phyloP scores from a whole-genome alignment of 2,888 invertebrate genomes.

The Drosophila incognita region DNA sequence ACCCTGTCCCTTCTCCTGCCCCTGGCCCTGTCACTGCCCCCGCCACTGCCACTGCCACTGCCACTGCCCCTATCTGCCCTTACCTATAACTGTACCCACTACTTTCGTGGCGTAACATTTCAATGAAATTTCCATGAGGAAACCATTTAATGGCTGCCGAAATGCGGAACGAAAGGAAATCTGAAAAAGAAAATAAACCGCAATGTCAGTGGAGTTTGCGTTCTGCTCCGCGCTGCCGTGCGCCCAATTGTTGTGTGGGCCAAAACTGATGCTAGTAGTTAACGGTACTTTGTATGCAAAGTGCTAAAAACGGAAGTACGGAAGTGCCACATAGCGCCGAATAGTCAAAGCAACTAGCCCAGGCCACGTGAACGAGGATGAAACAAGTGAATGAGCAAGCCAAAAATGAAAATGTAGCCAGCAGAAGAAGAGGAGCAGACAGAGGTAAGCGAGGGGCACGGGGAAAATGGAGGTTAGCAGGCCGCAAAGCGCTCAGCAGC shows the following conservation, averaged over 20 bases:
- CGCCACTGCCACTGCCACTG: background rate
- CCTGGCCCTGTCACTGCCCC: background rate
- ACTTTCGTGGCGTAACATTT: constrained; percentile 58
- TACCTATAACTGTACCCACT: constrained; percentile 1
- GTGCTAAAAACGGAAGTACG: constrained; percentile 75
- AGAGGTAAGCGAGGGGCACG: background rate
- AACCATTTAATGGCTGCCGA: constrained; percentile 72
- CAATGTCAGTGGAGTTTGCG: constrained; percentile 39
- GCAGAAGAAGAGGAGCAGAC: background rate
- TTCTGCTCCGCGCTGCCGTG: background rate
- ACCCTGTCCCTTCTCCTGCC: background rate
- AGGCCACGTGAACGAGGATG: constrained; percentile 29
- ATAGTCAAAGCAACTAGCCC: constrained; percentile 58
- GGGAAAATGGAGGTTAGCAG: background rate
- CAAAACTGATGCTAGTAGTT: constrained; percentile 77
- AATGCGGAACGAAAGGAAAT: constrained; percentile 60
- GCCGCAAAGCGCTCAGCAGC: constrained; percentile 61
- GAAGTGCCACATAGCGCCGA: constrained; percentile 50
- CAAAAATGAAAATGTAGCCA: background rate
- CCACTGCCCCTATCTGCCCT: background rate
- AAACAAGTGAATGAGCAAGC: background rate
- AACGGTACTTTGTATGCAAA: constrained; percentile 83
- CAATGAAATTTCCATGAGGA: constrained; percentile 81
- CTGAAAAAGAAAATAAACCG: constrained; percentile 57
- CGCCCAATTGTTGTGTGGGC: constrained; percentile 61